Evolutionary conservation across 2,113 vertebrate species (phyloP), one percentile per base, ranked within the genome.

Genomic region (Chascanopsetta lugubris): DNA sequence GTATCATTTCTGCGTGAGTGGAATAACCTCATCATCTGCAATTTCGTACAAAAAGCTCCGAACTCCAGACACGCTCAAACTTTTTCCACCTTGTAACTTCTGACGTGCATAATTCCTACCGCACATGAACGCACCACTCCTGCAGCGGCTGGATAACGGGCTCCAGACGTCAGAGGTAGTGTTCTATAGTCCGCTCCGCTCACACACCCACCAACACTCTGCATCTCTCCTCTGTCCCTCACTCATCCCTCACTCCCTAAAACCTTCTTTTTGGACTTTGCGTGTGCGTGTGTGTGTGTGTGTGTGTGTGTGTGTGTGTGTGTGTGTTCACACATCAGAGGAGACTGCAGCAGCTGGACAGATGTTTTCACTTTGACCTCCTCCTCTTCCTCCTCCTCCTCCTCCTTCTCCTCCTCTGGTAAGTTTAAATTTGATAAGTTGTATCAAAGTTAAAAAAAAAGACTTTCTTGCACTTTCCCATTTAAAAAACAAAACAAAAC

Each of bases 321-420:
- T n/a, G n/a, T n/a, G n/a, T n/a, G n/a, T n/a, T n/a, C n/a, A n/a
- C n/a, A n/a, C n/a, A n/a, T 8, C 27, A 46, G 26, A 1, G 27
- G 45, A 69, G 59, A 1, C 12, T 15, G 34, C 30, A 32, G 30
- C 32, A 34, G 32, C 34, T 13, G 48, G 8, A n/a, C 87, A 89
- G 81, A 88, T 88, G 90, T 77, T 80, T 75, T 20, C 68, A 63
- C 51, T 74, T 80, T 67, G 71, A 77, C 64, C 43, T 50, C 60
- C 30, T 48, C 40, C 20, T 54, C 34, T 29, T 48, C 38, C 38
- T 42, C 38, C 15, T 42, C 45, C 45, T 20, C 62, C 43, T 54
- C 61, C 25, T 51, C 36, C 20, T 56, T 36, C 27, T 50, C 26
- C 58, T 49, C 13, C n/a, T 32, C 63, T 63, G 89, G 89, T 91